Percentiles rank a stretch among this genome's conserved stretches.
Evolutionary conservation across 2,888 invertebrate genomes (phyloP).

Genomic region (Caenorhabditis angaria): DNA sequence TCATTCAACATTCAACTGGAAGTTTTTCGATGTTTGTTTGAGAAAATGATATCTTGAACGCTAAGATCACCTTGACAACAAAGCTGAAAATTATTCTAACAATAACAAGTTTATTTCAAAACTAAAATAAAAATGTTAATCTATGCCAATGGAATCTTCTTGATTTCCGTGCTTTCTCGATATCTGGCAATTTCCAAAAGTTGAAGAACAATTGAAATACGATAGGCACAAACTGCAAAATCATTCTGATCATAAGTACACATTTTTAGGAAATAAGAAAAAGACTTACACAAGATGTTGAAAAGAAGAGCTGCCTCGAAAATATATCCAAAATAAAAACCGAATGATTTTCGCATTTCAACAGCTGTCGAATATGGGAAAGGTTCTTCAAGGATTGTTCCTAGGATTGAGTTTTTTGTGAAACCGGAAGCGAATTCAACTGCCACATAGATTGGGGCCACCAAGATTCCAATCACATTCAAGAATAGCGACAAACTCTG

Average conservation of each 20-base stretch:
- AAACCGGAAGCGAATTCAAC: not conserved
- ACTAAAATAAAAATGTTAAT: not conserved
- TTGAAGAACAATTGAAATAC: not conserved
- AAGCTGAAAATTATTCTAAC: not conserved
- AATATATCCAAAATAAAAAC: not conserved
- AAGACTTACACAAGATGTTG: not conserved
- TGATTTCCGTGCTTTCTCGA: not conserved
- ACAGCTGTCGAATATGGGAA: not conserved
- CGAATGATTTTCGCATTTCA: not conserved
- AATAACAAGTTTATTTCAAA: not conserved
- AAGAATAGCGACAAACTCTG: too few species aligned
- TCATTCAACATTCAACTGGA: too few species aligned
- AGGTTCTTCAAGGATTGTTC: not conserved
- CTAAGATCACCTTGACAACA: too few species aligned
- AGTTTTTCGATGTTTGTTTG: too few species aligned
- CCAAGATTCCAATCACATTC: too few species aligned
- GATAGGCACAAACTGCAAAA: not conserved
- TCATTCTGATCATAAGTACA: not conserved
- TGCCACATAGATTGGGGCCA: too few species aligned
- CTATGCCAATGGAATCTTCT: not conserved
- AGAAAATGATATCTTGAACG: too few species aligned
- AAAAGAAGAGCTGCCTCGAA: not conserved
- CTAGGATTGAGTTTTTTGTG: not conserved
- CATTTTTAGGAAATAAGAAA: not conserved
- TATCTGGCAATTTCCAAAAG: conserved; percentile 4